Percentiles rank a stretch among this genome's conserved stretches.
Conservation (phyloP, 2,113 vertebrate genomes). For the Crotalus horridus region DNA sequence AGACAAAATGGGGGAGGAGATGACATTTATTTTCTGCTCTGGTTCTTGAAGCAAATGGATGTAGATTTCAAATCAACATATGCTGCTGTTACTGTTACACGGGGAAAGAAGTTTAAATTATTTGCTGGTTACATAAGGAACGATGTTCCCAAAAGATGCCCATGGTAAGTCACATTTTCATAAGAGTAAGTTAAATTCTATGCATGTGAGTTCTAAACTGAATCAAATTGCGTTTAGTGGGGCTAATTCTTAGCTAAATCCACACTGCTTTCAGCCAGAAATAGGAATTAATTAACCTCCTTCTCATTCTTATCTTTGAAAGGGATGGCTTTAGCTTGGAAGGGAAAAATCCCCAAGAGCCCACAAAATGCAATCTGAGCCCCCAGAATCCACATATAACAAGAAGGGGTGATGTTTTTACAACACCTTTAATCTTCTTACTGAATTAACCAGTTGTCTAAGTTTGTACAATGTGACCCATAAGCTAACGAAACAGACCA, state of each 20-base stretch:
- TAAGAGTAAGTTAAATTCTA: background rate
- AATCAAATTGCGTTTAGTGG: background rate
- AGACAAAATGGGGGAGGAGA: background rate
- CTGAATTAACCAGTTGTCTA: background rate
- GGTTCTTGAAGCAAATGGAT: background rate
- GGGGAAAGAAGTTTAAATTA: background rate
- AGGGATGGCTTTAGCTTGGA: background rate
- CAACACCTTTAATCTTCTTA: background rate
- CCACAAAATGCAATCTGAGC: background rate
- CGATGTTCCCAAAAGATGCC: background rate
- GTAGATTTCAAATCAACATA: background rate
- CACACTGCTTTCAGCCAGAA: background rate
- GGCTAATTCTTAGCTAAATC: background rate
- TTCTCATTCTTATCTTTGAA: background rate
- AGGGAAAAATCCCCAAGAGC: background rate
- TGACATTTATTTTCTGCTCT: background rate
- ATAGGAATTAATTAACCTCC: background rate
- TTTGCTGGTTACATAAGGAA: background rate
- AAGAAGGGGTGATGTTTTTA: background rate
- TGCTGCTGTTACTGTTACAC: background rate
- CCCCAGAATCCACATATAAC: background rate
- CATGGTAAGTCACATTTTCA: background rate
- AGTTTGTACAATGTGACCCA: background rate
- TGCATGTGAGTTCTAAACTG: background rate
- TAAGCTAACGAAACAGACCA: background rate